These are phyloP conservation scores for Austrolebias charrua DNA, from an alignment of 2,797 vertebrate species.

Conservation along the genomic window DNA sequence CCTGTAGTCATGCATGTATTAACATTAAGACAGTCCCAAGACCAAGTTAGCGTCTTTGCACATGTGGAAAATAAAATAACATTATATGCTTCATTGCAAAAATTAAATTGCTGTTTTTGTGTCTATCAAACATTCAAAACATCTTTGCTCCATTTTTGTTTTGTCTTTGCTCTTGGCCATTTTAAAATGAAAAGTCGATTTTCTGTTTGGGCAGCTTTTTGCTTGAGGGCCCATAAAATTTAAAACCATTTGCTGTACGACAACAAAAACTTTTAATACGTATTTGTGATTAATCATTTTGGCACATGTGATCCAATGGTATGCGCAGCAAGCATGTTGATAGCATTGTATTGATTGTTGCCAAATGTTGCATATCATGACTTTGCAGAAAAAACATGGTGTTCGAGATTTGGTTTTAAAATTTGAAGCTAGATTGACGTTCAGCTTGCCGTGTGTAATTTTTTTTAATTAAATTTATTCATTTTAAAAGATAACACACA, in stretches of 20 bases:
- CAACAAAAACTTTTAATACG: neutral
- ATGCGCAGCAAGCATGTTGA: too few species aligned
- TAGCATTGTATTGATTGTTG: neutral
- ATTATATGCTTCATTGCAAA: conserved; percentile 34
- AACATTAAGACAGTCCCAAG: conserved; percentile 41
- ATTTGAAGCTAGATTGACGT: too few species aligned
- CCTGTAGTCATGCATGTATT: conserved; percentile 49
- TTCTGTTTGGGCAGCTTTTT: neutral
- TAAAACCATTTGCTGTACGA: neutral
- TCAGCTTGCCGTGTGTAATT: too few species aligned
- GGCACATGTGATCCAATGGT: neutral
- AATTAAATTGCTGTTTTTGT: conserved; percentile 48
- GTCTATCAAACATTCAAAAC: conserved; percentile 23
- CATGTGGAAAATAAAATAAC: conserved; percentile 31
- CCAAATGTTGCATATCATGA: too few species aligned
- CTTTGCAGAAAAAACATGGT: too few species aligned
- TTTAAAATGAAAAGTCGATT: neutral
- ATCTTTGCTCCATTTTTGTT: conserved; percentile 12
- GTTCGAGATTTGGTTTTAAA: too few species aligned
- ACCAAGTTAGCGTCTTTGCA: conserved; percentile 34
- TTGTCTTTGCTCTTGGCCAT: neutral
- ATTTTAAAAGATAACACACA: too few species aligned
- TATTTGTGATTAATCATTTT: conserved; percentile 1
- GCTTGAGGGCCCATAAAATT: neutral
- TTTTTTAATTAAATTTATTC: too few species aligned